Percentiles rank a stretch among this genome's conserved stretches.
Conservation (phyloP, 2,113 vertebrate genomes). For the Nothobranchius kuhntae region DNA sequence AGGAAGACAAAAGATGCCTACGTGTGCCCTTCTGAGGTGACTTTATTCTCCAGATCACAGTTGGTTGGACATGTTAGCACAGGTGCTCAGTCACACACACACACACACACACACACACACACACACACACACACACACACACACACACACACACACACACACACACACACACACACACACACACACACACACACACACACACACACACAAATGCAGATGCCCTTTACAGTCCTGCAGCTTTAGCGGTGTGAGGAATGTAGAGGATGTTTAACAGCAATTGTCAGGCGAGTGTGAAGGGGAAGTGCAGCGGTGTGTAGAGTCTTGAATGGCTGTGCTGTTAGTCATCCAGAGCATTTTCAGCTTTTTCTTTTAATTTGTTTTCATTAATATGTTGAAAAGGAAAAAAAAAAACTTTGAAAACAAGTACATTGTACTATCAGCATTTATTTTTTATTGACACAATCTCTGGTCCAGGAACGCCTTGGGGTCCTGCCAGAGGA, state of each 20-base stretch:
- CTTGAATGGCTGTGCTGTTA: conserved; percentile 14
- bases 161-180: neutral
- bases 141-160: too few relatives aligned
- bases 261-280: conserved; percentile 51
- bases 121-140: neutral
- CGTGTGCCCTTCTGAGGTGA: conserved; percentile 37
- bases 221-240: conserved; percentile 45
- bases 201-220: conserved; percentile 17
- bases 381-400: too few relatives aligned
- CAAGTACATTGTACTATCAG: too few relatives aligned
- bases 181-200: conserved; percentile 15
- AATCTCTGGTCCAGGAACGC: too few relatives aligned
- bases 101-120: conserved; percentile 1
- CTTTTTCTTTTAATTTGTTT: too few relatives aligned
- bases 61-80: conserved; percentile 65
- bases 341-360: neutral
- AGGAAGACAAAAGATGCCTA: conserved; percentile 6
- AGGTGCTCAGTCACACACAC: conserved; percentile 52
- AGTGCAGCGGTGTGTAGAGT: conserved; percentile 20
- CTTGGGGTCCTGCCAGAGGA: too few relatives aligned
- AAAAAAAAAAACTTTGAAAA: too few relatives aligned
- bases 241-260: conserved; percentile 70
- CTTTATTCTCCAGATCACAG: conserved; percentile 55
- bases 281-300: conserved; percentile 55
- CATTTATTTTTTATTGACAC: too few relatives aligned